Conservation (phyloP, 30 jellyfish, hydroid and myxozoan species). For the Clytia hemisphaerica region DNA sequence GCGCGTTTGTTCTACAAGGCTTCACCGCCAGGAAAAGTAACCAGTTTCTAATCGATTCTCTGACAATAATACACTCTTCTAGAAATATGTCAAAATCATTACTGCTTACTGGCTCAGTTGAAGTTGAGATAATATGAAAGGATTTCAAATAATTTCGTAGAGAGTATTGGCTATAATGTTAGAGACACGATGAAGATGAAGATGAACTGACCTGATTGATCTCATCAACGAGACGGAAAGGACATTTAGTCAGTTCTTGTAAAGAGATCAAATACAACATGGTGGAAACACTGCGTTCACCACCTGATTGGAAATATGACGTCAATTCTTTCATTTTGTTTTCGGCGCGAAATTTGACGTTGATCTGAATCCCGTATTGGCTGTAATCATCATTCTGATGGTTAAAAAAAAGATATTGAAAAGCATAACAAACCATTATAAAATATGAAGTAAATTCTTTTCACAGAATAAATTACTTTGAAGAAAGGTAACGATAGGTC, state of each 20-base stretch:
- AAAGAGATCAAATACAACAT: conserved; percentile 85
- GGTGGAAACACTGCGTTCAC: conserved; percentile 95
- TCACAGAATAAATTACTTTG: too few species aligned
- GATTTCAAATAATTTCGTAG: too few species aligned
- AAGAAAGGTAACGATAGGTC: background rate
- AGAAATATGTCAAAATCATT: too few species aligned
- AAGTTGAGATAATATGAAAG: too few species aligned
- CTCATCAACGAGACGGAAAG: conserved; percentile 93
- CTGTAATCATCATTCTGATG: conserved; percentile 75
- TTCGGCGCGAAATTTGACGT: conserved; percentile 82
- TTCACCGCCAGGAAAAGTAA: too few species aligned
- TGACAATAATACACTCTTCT: too few species aligned
- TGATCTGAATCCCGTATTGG: conserved; percentile 74
- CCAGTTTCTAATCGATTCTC: too few species aligned
- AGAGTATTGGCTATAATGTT: too few species aligned
- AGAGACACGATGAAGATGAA: too few species aligned
- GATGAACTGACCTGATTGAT: conserved; percentile 84
- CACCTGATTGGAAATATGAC: conserved; percentile 94
- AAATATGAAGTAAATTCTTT: too few species aligned
- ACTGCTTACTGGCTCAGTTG: too few species aligned
- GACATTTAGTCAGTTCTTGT: conserved; percentile 84
- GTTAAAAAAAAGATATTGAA: background rate
- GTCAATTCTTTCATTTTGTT: conserved; percentile 66
- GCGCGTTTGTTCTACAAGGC: too few species aligned
- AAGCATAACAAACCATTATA: background rate